These are phyloP conservation scores for Anoplopoma fimbria DNA, from an alignment of 2,113 vertebrate species.

Conservation along the genomic window DNA sequence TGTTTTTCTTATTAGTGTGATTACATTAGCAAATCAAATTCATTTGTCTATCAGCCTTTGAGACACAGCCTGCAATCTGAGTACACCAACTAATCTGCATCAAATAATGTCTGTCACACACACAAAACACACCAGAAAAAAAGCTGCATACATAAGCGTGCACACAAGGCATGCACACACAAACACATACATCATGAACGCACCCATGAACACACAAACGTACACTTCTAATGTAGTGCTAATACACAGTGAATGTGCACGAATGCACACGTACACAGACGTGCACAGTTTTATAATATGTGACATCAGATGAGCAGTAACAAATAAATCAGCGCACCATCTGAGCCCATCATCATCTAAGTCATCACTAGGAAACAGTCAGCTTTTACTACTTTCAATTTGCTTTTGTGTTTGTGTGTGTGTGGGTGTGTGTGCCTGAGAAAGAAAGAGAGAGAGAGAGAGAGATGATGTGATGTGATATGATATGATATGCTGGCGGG, in stretches of 20 bases:
- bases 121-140: slow-evolving; percentile 29
- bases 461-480: slow-evolving; percentile 72
- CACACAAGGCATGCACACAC: slow-evolving; percentile 9
- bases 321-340: slow-evolving; percentile 98
- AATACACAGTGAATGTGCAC: slow-evolving; percentile 25
- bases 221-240: slow-evolving; percentile 11
- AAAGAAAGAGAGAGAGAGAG: slow-evolving; percentile 36
- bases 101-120: slow-evolving; percentile 88
- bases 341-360: slow-evolving; percentile 98
- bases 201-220: slow-evolving; percentile 8
- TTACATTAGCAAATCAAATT: slow-evolving; percentile 99
- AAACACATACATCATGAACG: slow-evolving; percentile 22
- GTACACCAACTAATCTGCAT: slow-evolving; percentile 98
- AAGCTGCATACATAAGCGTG: slow-evolving; percentile 28
- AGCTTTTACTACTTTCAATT: slow-evolving; percentile 99
- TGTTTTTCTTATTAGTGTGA: slow-evolving; percentile 99
- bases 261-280: slow-evolving; percentile 25
- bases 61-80: slow-evolving; percentile 95
- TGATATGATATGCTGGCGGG: slow-evolving; percentile 95
- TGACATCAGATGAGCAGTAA: slow-evolving; percentile 97
- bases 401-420: slow-evolving; percentile 79
- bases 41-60: slow-evolving; percentile 96
- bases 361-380: slow-evolving; percentile 88
- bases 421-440: slow-evolving; percentile 22
- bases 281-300: slow-evolving; percentile 85